Evolutionary conservation across 2,797 vertebrate genomes (phyloP).

Genomic region (Lagocephalus sceleratus): DNA sequence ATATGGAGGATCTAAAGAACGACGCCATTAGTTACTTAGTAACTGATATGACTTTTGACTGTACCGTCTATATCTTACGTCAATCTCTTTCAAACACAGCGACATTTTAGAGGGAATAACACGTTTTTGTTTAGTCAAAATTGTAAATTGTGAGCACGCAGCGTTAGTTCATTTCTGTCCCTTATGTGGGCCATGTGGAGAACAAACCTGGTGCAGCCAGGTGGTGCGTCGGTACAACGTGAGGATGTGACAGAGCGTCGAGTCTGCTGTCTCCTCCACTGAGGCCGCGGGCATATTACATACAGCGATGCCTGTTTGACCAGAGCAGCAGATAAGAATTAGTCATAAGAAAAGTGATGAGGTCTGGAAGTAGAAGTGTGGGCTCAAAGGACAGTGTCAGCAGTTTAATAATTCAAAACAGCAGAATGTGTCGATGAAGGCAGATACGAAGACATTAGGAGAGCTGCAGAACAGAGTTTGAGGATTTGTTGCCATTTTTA

Average conservation of each 20-base stretch:
- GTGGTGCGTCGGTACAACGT: slow-evolving; percentile 96
- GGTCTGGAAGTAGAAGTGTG: slow-evolving; percentile 25
- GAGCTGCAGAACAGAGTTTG: slow-evolving; percentile 11
- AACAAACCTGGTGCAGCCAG: slow-evolving; percentile 86
- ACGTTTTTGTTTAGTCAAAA: too few species aligned
- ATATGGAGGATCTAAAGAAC: slow-evolving; percentile 24
- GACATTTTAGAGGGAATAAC: slow-evolving; percentile 56
- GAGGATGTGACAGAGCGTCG: slow-evolving; percentile 96
- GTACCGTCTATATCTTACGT: slow-evolving; percentile 58
- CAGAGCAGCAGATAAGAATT: slow-evolving; percentile 37
- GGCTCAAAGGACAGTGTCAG: slow-evolving; percentile 18
- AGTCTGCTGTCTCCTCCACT: slow-evolving; percentile 95
- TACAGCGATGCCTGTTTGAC: slow-evolving; percentile 88
- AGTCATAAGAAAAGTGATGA: slow-evolving; percentile 14
- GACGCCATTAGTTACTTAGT: too few species aligned
- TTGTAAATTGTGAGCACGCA: slow-evolving; percentile 23
- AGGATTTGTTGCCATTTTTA: too few species aligned
- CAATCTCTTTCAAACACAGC: slow-evolving; percentile 58
- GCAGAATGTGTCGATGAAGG: slow-evolving; percentile 8
- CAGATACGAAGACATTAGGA: slow-evolving; percentile 15
- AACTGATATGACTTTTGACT: slow-evolving; percentile 48
- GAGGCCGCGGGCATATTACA: slow-evolving; percentile 97
- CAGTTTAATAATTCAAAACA: slow-evolving; percentile 22
- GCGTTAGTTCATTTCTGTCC: slow-evolving; percentile 6
- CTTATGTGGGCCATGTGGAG: slow-evolving; percentile 2